A percentile compares a stretch with the other conserved stretches of the same genome.
These are phyloP conservation scores for Cydia amplana DNA, from an alignment of 1,140 invertebrate genomes.

Conservation along the genomic window DNA sequence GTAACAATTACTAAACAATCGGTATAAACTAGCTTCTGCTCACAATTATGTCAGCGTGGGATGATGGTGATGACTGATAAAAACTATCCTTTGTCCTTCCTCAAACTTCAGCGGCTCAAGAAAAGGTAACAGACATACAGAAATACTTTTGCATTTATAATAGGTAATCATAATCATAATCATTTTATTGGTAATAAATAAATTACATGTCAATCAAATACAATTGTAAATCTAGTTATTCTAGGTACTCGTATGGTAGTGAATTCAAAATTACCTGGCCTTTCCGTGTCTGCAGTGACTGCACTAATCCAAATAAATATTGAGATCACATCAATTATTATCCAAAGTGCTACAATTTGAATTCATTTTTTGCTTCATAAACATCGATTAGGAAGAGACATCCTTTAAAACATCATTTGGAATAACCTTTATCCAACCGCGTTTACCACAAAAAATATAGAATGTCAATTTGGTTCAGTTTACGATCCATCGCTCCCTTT, in stretches of 20 bases:
- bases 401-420: slow-evolving; percentile 46
- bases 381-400: slow-evolving; percentile 46
- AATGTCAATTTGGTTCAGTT: background rate
- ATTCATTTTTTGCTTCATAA: slow-evolving; percentile 41
- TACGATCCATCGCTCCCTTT: background rate
- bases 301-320: background rate
- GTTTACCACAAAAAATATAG: background rate
- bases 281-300: background rate
- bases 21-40: no score
- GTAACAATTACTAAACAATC: background rate
- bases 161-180: no score
- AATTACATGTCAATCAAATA: no score
- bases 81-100: no score
- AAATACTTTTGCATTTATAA: no score
- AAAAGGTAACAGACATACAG: no score
- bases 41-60: no score
- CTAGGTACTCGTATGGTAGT: no score
- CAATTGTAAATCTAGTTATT: no score
- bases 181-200: no score
- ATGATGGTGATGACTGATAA: no score
- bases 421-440: slow-evolving; percentile 35
- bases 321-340: background rate
- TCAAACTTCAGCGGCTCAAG: no score
- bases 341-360: background rate
- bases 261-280: background rate